Evolutionary conservation across 2,113 vertebrate genomes (phyloP), one percentile per base, ranked within the genome.

Genomic region (Phaetusa simplex): DNA sequence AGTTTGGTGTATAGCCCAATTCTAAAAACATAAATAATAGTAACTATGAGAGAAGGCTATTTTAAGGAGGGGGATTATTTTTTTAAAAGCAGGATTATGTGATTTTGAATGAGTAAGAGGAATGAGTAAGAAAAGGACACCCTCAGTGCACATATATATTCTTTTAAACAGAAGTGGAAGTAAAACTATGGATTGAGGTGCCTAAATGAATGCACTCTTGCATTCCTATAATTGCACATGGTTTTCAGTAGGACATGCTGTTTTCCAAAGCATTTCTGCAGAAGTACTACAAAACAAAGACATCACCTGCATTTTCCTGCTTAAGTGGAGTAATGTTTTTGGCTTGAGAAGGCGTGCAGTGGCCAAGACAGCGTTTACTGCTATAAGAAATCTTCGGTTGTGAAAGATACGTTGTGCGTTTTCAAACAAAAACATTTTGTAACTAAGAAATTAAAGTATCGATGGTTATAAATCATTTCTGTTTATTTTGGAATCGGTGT

Each of bases 11-110:
- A 77, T 80, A 95, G 94, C 94, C 90, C 91, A 64, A 93, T 90
- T 92, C 69, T 92, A 66, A 96, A 95, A 97, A 87, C 86, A 97
- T 95, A 97, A 97, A 95, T 98, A 97, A 96, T 96, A 97, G 95
- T 94, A 94, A 94, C 90, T 97, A 89, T 97, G 96, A 97, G 97
- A 95, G 92, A 88, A 94, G 45, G 45, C 73, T 97, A 8, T 95
- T 96, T 96, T 95, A 78, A 97, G 84, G 94, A 49, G 62, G 81
- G 69, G 92, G 91, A 96, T 97, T 96, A 97, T 97, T 98, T 97
- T 87, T 97, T 97, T 98, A 94, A 87, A 93, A 95, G 95, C 92
- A 93, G 96, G 95, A 96, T 96, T 96, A 95, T 96, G 81, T 97
- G 95, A 97, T 97, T 98, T 96, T 96, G 93, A 96, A 97, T 96